A percentile compares a stretch with the other conserved stretches of the same genome.
phyloP scores from a whole-genome alignment of 2,113 vertebrate genomes.

The Alectura lathami region DNA sequence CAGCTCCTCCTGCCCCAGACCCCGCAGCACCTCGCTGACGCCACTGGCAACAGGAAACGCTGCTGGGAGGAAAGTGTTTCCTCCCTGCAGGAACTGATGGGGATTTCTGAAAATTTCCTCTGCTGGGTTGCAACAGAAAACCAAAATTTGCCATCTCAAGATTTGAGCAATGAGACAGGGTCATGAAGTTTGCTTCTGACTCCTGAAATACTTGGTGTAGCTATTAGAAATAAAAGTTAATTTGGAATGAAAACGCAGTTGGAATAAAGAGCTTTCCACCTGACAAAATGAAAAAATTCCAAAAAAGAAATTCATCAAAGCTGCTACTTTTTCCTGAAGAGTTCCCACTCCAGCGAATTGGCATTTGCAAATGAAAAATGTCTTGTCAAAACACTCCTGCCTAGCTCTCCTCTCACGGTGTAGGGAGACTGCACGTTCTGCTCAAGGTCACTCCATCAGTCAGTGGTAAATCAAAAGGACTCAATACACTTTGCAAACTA shows the following conservation, averaged over 20 bases:
- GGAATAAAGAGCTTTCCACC: neutral
- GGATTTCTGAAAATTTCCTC: neutral
- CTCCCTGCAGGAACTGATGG: accelerated
- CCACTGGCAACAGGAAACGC: accelerated
- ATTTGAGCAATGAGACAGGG: neutral
- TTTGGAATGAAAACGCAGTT: neutral
- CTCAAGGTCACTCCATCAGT: constrained; percentile 64
- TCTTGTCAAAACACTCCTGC: constrained; percentile 32
- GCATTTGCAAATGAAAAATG: constrained; percentile 49
- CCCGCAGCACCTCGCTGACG: accelerated
- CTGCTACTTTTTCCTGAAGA: neutral
- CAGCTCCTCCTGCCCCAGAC: neutral
- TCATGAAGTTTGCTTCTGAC: neutral
- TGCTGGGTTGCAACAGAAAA: neutral
- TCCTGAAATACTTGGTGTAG: neutral
- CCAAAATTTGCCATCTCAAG: neutral
- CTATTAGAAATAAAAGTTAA: neutral
- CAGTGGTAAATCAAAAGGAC: constrained; percentile 57
- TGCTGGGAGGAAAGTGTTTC: neutral
- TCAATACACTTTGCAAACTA: constrained; percentile 37
- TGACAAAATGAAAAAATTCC: neutral
- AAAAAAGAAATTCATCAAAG: neutral
- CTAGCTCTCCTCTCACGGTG: neutral
- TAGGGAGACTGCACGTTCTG: neutral
- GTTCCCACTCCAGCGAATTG: neutral